Evolutionary conservation across 92 coral and sea anemone species (phyloP).

Genomic region (Zoanthus gigantus): DNA sequence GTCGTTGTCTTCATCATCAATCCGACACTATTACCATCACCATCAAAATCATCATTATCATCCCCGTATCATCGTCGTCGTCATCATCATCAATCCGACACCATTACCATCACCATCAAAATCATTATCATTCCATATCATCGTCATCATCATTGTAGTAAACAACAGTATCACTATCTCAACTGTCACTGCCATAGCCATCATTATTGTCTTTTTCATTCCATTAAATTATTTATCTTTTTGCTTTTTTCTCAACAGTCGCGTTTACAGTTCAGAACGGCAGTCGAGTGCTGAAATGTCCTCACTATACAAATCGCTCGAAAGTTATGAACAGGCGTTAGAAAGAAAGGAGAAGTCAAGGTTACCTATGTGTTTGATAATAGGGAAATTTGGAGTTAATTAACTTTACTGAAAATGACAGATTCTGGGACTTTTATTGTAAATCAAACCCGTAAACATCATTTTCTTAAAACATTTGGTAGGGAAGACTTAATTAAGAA

Average conservation of each 20-base stretch:
- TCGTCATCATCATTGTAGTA: not conserved
- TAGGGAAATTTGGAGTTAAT: not conserved
- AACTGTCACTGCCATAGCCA: not conserved
- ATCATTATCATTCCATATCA: not conserved
- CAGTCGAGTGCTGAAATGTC: conserved; percentile 23
- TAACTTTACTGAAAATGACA: not conserved
- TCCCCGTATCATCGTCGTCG: not conserved
- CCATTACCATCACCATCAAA: not conserved
- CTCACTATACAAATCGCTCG: not conserved
- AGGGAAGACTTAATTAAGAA: not conserved
- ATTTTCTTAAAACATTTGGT: too few relatives aligned
- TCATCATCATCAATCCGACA: not conserved
- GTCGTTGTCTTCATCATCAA: not conserved
- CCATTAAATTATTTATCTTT: not conserved
- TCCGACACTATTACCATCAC: not conserved
- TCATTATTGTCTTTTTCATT: not conserved
- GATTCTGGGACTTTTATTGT: not conserved
- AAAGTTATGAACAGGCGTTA: not conserved
- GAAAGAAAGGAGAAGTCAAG: not conserved
- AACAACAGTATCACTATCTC: not conserved
- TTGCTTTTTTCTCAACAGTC: conserved; percentile 30
- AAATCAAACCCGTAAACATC: not conserved
- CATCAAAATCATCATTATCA: not conserved
- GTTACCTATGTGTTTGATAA: not conserved
- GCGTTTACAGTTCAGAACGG: conserved; percentile 45